phyloP scores from a whole-genome alignment of 2,888 invertebrate genomes.

The Atherix ibis region DNA sequence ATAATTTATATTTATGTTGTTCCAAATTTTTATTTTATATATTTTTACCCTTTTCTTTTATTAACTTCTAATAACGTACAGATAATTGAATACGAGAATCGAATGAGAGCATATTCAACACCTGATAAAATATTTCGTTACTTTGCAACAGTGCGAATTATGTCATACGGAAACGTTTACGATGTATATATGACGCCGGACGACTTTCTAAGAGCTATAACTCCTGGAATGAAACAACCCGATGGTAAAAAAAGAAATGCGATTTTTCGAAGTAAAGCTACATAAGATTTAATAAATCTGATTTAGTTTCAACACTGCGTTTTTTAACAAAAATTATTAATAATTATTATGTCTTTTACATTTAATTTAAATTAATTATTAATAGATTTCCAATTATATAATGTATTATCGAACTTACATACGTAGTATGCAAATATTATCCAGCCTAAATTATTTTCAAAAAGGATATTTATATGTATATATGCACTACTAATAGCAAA shows the following conservation, averaged over 20 bases:
- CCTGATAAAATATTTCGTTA: conserved; percentile 99
- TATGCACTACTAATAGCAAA: too few relatives aligned
- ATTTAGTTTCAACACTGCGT: neutral
- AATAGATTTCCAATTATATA: too few relatives aligned
- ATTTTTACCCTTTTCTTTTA: conserved; percentile 1
- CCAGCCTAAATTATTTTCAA: too few relatives aligned
- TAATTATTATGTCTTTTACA: too few relatives aligned
- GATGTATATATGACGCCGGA: conserved; percentile 94
- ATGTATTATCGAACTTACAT: too few relatives aligned
- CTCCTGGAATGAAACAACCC: conserved; percentile 92
- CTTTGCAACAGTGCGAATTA: conserved; percentile 86
- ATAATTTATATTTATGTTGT: conserved; percentile 3
- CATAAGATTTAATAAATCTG: neutral
- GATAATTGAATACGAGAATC: conserved; percentile 97
- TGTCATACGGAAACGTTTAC: conserved; percentile 42
- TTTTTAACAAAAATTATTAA: too few relatives aligned
- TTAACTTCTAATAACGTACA: too few relatives aligned
- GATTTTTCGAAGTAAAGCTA: conserved; percentile 1
- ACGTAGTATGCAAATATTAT: too few relatives aligned
- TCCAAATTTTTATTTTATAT: neutral
- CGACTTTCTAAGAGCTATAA: conserved; percentile 91
- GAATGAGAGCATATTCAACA: conserved; percentile 88
- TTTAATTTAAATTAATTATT: too few relatives aligned
- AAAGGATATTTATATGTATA: too few relatives aligned
- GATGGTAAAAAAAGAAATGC: conserved; percentile 71